A percentile compares a stretch with the other conserved stretches of the same genome.
Conservation (phyloP, 2,797 vertebrate species). For the Myotis daubentonii region DNA sequence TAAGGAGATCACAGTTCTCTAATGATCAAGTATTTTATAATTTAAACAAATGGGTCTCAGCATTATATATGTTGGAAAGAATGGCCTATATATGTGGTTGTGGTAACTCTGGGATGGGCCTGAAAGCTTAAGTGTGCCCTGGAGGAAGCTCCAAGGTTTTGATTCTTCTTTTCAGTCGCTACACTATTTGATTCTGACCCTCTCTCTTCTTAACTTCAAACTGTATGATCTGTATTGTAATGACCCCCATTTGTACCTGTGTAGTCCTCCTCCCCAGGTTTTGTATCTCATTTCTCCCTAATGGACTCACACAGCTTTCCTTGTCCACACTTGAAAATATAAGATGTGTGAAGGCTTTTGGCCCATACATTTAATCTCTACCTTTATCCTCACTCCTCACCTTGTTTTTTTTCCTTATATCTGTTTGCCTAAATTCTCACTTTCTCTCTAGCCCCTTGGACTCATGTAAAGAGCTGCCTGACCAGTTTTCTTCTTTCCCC, state of each 20-base stretch:
- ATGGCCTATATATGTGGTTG: fast-evolving
- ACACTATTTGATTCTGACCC: background rate
- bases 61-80: background rate
- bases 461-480: background rate
- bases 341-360: background rate
- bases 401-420: background rate
- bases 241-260: background rate
- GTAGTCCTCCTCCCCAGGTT: background rate
- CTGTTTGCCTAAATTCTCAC: background rate
- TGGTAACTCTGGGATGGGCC: background rate
- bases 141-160: background rate
- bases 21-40: background rate
- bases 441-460: background rate
- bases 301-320: background rate
- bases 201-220: background rate
- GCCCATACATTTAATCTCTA: background rate
- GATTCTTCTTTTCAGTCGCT: background rate
- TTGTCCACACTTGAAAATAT: background rate
- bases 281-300: background rate
- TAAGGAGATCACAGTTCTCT: background rate
- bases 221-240: background rate
- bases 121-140: background rate
- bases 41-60: background rate
- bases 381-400: background rate
- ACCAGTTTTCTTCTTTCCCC: background rate